phyloP scores from a whole-genome alignment of 92 coral and sea anemone species.

The Galaxea fascicularis region DNA sequence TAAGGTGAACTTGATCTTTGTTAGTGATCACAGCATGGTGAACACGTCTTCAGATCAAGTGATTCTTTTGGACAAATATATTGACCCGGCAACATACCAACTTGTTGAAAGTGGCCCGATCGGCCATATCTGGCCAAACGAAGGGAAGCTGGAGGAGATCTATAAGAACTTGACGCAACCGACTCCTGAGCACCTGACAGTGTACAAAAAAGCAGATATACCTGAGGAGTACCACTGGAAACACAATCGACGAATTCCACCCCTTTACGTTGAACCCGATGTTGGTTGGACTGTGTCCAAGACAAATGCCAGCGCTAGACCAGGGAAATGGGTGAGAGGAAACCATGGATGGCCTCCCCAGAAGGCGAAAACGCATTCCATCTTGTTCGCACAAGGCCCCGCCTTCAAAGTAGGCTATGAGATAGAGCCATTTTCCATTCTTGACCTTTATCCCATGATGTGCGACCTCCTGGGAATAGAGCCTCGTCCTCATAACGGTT shows the following conservation, averaged over 20 bases:
- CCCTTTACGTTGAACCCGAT: constrained; percentile 77
- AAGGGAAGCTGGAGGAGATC: constrained; percentile 74
- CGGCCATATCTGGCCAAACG: constrained; percentile 83
- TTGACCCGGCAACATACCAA: constrained; percentile 63
- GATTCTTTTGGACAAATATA: constrained; percentile 73
- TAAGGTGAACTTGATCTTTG: constrained; percentile 80
- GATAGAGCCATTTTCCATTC: constrained; percentile 71
- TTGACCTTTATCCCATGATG: constrained; percentile 88
- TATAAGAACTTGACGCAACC: constrained; percentile 78
- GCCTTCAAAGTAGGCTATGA: constrained; percentile 81
- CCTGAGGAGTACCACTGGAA: constrained; percentile 83
- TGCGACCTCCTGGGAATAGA: constrained; percentile 86
- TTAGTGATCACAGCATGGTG: constrained; percentile 91
- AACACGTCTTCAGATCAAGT: constrained; percentile 73
- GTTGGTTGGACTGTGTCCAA: constrained; percentile 70
- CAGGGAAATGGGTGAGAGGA: constrained; percentile 50
- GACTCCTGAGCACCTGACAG: constrained; percentile 69
- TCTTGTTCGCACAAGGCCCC: constrained; percentile 93
- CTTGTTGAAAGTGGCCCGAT: constrained; percentile 59
- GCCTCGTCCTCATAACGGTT: constrained; percentile 87
- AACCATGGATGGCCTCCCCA: constrained; percentile 71
- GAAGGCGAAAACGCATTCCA: constrained; percentile 60
- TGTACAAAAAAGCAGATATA: constrained; percentile 83
- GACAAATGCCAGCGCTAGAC: constrained; percentile 36
- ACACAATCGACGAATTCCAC: constrained; percentile 93